phyloP scores from a whole-genome alignment of 2,797 vertebrate species.

The Sebastes nivosus region DNA sequence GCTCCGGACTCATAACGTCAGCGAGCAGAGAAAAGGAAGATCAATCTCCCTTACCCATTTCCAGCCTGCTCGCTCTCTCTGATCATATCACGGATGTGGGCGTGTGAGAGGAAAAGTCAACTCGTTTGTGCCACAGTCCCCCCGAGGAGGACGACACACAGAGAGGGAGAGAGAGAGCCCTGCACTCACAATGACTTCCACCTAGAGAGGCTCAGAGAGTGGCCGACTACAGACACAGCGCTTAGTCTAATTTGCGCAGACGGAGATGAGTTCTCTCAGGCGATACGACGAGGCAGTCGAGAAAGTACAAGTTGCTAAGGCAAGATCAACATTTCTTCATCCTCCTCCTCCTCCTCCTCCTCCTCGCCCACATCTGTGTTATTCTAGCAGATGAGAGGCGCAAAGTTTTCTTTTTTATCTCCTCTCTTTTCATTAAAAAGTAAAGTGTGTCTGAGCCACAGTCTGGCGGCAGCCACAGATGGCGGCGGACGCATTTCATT shows the following conservation, averaged over 20 bases:
- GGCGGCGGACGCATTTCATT: conserved; percentile 41
- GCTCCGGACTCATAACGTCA: conserved; percentile 31
- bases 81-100: conserved; percentile 67
- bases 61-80: conserved; percentile 59
- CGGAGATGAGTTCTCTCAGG: background rate
- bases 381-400: conserved; percentile 39
- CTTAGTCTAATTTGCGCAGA: background rate
- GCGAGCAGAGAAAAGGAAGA: conserved; percentile 46
- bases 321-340: conserved; percentile 5
- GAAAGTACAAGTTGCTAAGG: conserved; percentile 19
- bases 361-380: conserved; percentile 39
- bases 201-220: background rate
- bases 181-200: conserved; percentile 23
- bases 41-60: conserved; percentile 64
- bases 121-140: conserved; percentile 52
- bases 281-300: background rate
- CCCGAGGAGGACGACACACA: conserved; percentile 33
- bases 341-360: background rate
- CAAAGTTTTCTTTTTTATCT: conserved; percentile 26
- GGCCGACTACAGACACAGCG: background rate
- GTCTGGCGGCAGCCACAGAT: conserved; percentile 52
- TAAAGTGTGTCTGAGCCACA: conserved; percentile 36
- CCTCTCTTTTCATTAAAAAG: conserved; percentile 59
- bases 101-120: conserved; percentile 63
- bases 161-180: conserved; percentile 2